phyloP scores from a whole-genome alignment of 2,888 invertebrate genomes.

The Pristionchus fissidentatus region DNA sequence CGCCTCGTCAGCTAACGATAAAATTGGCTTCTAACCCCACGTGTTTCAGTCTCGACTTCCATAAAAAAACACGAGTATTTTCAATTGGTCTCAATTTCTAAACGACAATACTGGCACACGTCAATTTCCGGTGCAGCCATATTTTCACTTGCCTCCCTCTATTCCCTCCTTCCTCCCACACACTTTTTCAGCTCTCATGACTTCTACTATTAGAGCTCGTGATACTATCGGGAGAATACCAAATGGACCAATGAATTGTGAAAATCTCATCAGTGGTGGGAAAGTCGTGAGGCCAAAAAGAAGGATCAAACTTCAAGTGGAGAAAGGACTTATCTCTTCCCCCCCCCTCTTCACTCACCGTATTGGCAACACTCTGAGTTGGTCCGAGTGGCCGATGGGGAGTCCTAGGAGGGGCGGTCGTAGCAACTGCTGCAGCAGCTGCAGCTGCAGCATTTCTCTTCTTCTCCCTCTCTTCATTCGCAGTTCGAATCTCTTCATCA shows the following conservation, averaged over 20 bases:
- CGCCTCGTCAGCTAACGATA: too few relatives aligned
- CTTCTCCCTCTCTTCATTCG: neutral
- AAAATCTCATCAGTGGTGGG: neutral
- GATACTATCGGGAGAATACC: neutral
- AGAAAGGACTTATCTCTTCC: neutral
- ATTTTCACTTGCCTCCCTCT: neutral
- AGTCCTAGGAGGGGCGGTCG: neutral
- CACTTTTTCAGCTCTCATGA: too few relatives aligned
- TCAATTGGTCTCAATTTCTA: neutral
- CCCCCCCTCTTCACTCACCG: neutral
- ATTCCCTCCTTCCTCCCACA: neutral
- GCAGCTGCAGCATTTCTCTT: neutral
- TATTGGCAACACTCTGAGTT: neutral
- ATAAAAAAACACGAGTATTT: neutral
- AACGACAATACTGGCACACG: too few relatives aligned
- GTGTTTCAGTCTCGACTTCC: too few relatives aligned
- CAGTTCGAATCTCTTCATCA: neutral
- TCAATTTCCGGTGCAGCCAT: neutral
- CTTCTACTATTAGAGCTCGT: too few relatives aligned
- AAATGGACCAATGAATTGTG: neutral
- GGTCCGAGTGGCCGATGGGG: constrained; percentile 18
- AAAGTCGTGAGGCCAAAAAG: too few relatives aligned
- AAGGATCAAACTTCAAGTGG: constrained; percentile 7
- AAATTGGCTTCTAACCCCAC: too few relatives aligned
- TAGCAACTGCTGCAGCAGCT: too few relatives aligned